Evolutionary conservation across 2,797 vertebrate genomes (phyloP), one percentile per base, ranked within the genome.

Genomic region (Myiothlypis chrysogaster): DNA sequence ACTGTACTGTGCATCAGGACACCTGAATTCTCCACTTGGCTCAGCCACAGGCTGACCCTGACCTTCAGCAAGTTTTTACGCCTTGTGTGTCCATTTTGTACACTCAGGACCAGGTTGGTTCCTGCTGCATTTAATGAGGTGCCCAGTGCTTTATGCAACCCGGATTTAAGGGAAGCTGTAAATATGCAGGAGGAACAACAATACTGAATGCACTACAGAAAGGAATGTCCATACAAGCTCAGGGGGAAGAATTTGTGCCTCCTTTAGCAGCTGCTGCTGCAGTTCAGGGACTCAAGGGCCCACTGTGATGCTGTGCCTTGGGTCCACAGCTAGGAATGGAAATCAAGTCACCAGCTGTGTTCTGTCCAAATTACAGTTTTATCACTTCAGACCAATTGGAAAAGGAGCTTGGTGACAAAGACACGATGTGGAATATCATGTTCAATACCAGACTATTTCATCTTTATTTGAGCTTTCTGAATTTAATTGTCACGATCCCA

Each of bases 231-330:
- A 4, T 35, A 15, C 15, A 63, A 73, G 28, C 34, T 72, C n/a
- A 6, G 35, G 4, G 28, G 28, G 11, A 46, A 80, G 44, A 80
- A 57, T 50, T 10, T 73, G 19, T 63, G 41, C 43, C 60, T 80
- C 34, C 17, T 55, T 52, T 6, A 1, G 55, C 66, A 87, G 32
- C 11, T 69, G 50, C 69, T 70, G 46, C 87, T 79, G 64, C 59
- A 52, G 41, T 41, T 63, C 25, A 73, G 75, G 0, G 0, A 10
- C 23, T 70, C 4, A 3, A 61, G 55, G 20, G 20, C 10, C 25
- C 22, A 32, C 32, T 6, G 3, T 1, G 2, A 22, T 28, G 41
- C 59, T 63, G 28, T 56, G 56, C 41, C 41, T 55, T 15, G 5
- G 28, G 44, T 22, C 47, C 52, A 47, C 46, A 44, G 63, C 55